A percentile compares a stretch with the other conserved stretches of the same genome.
phyloP scores from a whole-genome alignment of 2,113 vertebrate species.

The Engraulis encrasicolus region DNA sequence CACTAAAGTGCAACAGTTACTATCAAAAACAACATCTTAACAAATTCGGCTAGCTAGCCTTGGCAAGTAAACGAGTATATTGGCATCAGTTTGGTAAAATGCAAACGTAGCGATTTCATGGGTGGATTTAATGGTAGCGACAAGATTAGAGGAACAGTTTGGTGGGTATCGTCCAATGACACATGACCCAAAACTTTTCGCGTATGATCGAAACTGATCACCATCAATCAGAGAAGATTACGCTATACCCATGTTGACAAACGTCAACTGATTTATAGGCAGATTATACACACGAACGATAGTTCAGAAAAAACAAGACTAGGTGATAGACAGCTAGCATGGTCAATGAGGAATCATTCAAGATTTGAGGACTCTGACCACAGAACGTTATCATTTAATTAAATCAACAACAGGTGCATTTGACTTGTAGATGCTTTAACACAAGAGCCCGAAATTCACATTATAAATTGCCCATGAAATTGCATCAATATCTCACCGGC shows the following conservation, averaged over 20 bases:
- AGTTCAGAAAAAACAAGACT: not conserved
- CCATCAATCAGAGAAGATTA: not conserved
- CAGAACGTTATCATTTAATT: not conserved
- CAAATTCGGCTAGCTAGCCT: too few relatives aligned
- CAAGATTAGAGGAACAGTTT: too few relatives aligned
- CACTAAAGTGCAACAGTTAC: too few relatives aligned
- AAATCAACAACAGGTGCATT: conserved; percentile 6
- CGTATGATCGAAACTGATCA: not conserved
- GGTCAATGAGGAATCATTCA: not conserved
- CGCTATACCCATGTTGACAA: not conserved
- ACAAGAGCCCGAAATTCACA: not conserved
- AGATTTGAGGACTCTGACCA: not conserved
- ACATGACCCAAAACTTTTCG: too few relatives aligned
- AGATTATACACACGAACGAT: not conserved
- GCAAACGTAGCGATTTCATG: too few relatives aligned
- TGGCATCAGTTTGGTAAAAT: too few relatives aligned
- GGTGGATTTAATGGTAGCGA: too few relatives aligned
- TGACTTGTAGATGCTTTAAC: not conserved
- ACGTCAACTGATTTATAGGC: not conserved
- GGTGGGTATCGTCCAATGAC: too few relatives aligned
- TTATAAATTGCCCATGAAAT: not conserved
- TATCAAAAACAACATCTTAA: too few relatives aligned
- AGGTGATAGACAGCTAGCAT: conserved; percentile 1
- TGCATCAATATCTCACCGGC: not conserved
- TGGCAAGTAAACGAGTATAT: too few relatives aligned